A percentile compares a stretch with the other conserved stretches of the same genome.
Conservation (phyloP, 1,140 invertebrate species). For the Sycophaga agraensis region DNA sequence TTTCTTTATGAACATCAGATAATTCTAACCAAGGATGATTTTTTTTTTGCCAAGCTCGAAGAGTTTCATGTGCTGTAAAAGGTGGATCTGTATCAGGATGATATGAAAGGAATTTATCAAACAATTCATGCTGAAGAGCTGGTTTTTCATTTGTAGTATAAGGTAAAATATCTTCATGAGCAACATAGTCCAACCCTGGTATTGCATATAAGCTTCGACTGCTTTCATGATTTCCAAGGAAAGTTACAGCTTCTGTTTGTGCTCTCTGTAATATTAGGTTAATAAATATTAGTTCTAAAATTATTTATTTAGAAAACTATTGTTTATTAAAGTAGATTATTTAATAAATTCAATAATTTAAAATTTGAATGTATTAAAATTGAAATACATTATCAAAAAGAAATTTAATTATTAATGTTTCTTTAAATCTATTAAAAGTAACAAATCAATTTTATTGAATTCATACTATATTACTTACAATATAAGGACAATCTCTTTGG, state of each 20-base stretch:
- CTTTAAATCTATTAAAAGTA: no score
- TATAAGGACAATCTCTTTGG: slow-evolving; percentile 91
- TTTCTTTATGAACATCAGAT: slow-evolving; percentile 97
- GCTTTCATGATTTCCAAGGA: slow-evolving; percentile 93
- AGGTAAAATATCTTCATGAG: slow-evolving; percentile 92
- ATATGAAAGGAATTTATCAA: slow-evolving; percentile 91
- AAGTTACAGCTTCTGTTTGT: slow-evolving; percentile 97
- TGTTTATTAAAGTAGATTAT: slow-evolving; percentile 59
- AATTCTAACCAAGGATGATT: slow-evolving; percentile 96
- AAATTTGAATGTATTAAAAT: no score
- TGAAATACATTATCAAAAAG: no score
- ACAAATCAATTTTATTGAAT: neutral
- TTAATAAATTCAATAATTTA: neutral
- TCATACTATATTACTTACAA: slow-evolving; percentile 69
- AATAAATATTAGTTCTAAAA: slow-evolving; percentile 1
- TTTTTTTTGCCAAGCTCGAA: slow-evolving; percentile 94
- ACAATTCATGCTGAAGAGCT: slow-evolving; percentile 90
- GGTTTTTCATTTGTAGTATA: slow-evolving; percentile 79
- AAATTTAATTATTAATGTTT: no score
- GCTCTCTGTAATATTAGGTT: slow-evolving; percentile 68
- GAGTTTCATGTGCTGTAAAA: slow-evolving; percentile 85
- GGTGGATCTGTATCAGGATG: slow-evolving; percentile 82
- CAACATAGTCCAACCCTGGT: slow-evolving; percentile 94
- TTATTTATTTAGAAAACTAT: slow-evolving; percentile 10
- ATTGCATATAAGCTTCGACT: slow-evolving; percentile 91